phyloP scores from a whole-genome alignment of 2,113 vertebrate species.

The Actenoides hombroni region DNA sequence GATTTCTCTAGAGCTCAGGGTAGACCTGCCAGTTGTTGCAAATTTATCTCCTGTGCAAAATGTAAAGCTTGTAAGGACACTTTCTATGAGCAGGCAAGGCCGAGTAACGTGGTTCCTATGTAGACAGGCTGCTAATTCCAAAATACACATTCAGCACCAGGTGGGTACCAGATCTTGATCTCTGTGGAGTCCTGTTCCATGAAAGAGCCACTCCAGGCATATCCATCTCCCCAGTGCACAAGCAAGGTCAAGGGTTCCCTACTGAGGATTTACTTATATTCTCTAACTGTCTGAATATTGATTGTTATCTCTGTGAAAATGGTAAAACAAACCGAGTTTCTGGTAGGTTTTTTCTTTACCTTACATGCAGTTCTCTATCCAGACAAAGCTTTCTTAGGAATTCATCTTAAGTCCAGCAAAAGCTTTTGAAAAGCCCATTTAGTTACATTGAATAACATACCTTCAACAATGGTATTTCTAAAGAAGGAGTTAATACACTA shows the following conservation, averaged over 20 bases:
- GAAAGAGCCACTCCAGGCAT: neutral
- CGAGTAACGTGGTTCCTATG: neutral
- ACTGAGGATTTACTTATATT: neutral
- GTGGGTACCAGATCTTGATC: neutral
- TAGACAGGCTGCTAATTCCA: neutral
- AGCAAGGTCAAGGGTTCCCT: neutral
- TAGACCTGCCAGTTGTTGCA: neutral
- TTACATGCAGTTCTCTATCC: neutral
- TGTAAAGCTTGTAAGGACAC: neutral
- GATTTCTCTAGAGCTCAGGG: neutral
- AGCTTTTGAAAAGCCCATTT: neutral
- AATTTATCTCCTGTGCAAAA: neutral
- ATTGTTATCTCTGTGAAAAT: neutral
- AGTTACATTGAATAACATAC: neutral
- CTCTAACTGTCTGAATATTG: neutral
- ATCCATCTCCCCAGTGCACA: neutral
- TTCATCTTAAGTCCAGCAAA: neutral
- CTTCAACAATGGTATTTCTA: neutral
- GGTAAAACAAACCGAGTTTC: neutral
- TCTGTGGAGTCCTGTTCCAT: neutral
- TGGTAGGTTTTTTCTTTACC: neutral
- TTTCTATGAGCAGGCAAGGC: neutral
- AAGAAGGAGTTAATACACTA: neutral
- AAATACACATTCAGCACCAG: neutral
- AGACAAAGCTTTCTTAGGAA: neutral